Base-by-base conservation (phyloP, 2,888 invertebrate species). In the Furcula furcula region DNA sequence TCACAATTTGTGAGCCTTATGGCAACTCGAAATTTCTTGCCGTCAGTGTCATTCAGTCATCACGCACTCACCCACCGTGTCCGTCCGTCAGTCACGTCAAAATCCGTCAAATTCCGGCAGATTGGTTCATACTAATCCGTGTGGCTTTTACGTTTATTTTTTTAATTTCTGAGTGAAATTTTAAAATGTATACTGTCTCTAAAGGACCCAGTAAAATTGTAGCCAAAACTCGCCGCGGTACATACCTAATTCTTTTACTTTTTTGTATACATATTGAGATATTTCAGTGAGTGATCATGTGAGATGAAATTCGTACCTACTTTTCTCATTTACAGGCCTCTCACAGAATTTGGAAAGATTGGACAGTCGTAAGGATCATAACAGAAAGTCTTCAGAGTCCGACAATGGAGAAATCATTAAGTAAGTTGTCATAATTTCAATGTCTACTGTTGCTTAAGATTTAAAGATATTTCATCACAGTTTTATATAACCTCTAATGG, bases 191-290 rank as follows among this genome's bases (percentile, higher is more conserved):
- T 90, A 95, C 95, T 73, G 93, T 96, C 69, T 93, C 94, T 47
- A 95, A 95, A 85, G 95, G 95, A 48, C 95, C 95, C 47, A 96
- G 95, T 85, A 95, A 95, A 90, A 94, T 96, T 76, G 95, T 95
- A 63, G 94, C 95, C 46, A 95, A 96, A 91, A 94, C 95, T 54
- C 91, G 95, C 66, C 91, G 96, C 91, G 94, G 95, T 94, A 73
- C 23, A 27, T 41, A 40, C 34, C 40, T 26, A 10, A 14, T 31
- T 22, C 12, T 10, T 31, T n/a, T 34, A 18, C 34, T 25, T 34
- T 44, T 38, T 34, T 26, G 31, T 37, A 31, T 35, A 7, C 30
- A 38, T 40, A 42, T 22, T 19, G 28, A 40, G 23, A 38, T 46
- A 34, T 26, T 47, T 39, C 44, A 42, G 35, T 51, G 36, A 44